Conservation (phyloP, 2,888 invertebrate species). For the Leucozona laternaria region DNA sequence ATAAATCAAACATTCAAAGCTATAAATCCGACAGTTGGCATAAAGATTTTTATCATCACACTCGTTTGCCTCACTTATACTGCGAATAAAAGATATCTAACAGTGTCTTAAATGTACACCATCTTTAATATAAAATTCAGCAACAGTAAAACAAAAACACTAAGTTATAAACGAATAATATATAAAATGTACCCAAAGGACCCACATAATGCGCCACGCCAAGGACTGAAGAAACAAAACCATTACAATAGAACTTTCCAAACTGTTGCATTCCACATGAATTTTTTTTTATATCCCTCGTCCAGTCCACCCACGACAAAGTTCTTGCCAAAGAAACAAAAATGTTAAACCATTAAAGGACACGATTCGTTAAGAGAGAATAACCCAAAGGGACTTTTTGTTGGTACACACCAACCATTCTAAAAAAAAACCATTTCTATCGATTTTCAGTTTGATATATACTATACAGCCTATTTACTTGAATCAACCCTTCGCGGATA, state of each 20-base stretch:
- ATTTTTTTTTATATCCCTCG: background rate
- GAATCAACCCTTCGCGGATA: background rate
- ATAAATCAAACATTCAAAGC: conserved; percentile 60
- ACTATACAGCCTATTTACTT: background rate
- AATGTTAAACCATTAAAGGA: conserved; percentile 54
- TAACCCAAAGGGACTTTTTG: conserved; percentile 37
- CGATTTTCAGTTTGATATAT: conserved; percentile 47
- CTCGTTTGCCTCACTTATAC: too few species aligned
- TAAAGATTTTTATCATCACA: too few species aligned
- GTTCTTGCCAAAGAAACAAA: conserved; percentile 38
- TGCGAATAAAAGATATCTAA: background rate
- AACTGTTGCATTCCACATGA: conserved; percentile 59
- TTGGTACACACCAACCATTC: too few species aligned
- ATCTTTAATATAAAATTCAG: background rate
- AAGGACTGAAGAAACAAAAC: background rate
- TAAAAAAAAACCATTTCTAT: conserved; percentile 35
- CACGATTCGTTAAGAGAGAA: conserved; percentile 51
- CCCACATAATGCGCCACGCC: conserved; percentile 6
- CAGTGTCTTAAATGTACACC: conserved; percentile 8
- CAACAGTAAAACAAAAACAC: conserved; percentile 1
- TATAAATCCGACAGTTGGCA: conserved; percentile 23
- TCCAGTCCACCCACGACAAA: background rate
- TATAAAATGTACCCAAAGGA: conserved; percentile 33
- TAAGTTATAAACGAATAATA: conserved; percentile 12
- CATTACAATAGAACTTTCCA: conserved; percentile 37